Percentiles rank a stretch among this genome's conserved stretches.
These are phyloP conservation scores for Diadema setosum DNA, from an alignment of 35 echinoderm and acorn worm species.

Conservation along the genomic window DNA sequence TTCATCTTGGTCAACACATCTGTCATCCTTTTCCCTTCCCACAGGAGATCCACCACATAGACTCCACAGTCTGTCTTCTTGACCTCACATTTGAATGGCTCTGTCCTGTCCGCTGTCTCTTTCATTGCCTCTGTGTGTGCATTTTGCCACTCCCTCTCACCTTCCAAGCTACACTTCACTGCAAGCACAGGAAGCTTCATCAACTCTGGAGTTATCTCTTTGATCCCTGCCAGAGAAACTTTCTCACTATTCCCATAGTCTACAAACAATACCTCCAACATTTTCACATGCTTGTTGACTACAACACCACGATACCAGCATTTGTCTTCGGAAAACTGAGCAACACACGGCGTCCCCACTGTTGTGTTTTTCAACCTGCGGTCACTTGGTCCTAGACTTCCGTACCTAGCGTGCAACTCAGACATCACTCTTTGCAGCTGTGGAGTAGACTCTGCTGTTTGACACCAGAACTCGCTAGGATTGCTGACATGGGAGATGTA, in stretches of 20 bases:
- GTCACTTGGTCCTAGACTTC: background rate
- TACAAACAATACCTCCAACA: slow-evolving; percentile 42
- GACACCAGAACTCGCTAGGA: slow-evolving; percentile 73
- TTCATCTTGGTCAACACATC: slow-evolving; percentile 39
- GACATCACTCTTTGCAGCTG: slow-evolving; percentile 74
- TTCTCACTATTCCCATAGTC: slow-evolving; percentile 73
- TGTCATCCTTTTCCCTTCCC: slow-evolving; percentile 35
- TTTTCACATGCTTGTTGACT: slow-evolving; percentile 24
- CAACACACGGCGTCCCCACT: slow-evolving; percentile 72
- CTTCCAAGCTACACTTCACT: slow-evolving; percentile 69
- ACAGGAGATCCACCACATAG: slow-evolving; percentile 65
- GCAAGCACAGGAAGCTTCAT: slow-evolving; percentile 72
- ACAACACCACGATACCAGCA: slow-evolving; percentile 90
- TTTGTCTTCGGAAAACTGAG: slow-evolving; percentile 82
- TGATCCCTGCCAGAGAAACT: slow-evolving; percentile 19
- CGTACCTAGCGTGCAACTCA: slow-evolving; percentile 23
- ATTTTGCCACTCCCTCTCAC: slow-evolving; percentile 24
- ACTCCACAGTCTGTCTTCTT: slow-evolving; percentile 34
- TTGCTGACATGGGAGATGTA: slow-evolving; percentile 63
- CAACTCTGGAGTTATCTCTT: slow-evolving; percentile 44
- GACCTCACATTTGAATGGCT: slow-evolving; percentile 47
- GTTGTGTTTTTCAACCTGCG: background rate
- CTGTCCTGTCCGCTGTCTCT: slow-evolving; percentile 35
- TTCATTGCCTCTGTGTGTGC: slow-evolving; percentile 25
- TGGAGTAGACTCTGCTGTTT: slow-evolving; percentile 52